Percentiles rank a stretch among this genome's conserved stretches.
These are phyloP conservation scores for Tinamus major DNA, from an alignment of 2,797 vertebrate genomes.

Conservation along the genomic window DNA sequence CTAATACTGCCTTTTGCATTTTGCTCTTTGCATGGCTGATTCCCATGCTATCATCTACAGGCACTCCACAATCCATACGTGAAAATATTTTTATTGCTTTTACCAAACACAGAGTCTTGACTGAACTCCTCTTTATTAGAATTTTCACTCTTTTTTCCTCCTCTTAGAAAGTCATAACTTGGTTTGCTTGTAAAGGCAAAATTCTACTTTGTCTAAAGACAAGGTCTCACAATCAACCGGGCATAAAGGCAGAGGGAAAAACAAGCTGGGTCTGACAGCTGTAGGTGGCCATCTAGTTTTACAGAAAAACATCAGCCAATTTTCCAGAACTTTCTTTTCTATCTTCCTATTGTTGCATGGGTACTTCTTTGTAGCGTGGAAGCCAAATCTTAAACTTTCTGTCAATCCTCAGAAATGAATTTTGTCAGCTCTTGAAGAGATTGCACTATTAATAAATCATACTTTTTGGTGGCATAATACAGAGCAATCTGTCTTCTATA, in stretches of 20 bases:
- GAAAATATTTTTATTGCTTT: background rate
- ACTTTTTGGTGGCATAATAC: background rate
- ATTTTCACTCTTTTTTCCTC: background rate
- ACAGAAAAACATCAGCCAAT: background rate
- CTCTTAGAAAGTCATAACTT: background rate
- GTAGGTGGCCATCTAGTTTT: background rate
- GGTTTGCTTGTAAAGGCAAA: background rate
- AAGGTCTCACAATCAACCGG: background rate
- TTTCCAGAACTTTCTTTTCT: background rate
- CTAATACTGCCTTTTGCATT: background rate
- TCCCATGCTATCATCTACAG: background rate
- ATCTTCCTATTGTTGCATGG: background rate
- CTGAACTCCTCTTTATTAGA: background rate
- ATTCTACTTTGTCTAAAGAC: background rate
- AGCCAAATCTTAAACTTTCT: background rate
- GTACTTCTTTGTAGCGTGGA: background rate
- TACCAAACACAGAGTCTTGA: background rate
- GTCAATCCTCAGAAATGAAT: background rate
- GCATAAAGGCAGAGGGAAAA: background rate
- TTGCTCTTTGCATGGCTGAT: background rate
- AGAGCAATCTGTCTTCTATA: background rate
- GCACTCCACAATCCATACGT: background rate
- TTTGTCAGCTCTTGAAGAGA: background rate
- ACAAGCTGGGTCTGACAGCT: background rate
- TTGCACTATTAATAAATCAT: background rate